Evolutionary conservation across 2,888 invertebrate genomes (phyloP).

Genomic region (Drosophila atroscutellata): DNA sequence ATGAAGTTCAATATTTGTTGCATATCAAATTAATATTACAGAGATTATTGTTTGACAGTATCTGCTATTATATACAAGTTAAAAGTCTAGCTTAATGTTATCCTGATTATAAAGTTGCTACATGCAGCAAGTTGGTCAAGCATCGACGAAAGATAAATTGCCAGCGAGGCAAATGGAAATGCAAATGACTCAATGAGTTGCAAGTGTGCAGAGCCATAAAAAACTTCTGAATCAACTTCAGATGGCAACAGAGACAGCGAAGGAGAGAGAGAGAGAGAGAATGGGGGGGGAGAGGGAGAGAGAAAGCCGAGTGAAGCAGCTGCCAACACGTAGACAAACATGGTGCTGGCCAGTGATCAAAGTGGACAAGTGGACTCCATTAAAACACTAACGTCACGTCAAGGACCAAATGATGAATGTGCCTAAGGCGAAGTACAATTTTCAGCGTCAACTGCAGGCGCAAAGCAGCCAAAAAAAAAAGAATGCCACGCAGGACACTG

Average conservation of each 20-base stretch:
- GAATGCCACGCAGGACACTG: conserved; percentile 8
- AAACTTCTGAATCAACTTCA: conserved; percentile 9
- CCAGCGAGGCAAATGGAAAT: conserved; percentile 56
- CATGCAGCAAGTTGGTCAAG: not conserved
- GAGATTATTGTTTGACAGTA: not conserved
- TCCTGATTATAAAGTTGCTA: not conserved
- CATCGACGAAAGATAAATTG: conserved; percentile 35
- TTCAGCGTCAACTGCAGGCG: conserved; percentile 54
- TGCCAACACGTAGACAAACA: conserved; percentile 68
- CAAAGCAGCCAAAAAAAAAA: conserved; percentile 55
- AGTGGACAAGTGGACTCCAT: conserved; percentile 80
- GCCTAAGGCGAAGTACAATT: conserved; percentile 59
- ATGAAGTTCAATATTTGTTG: not conserved
- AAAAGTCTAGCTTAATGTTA: not conserved
- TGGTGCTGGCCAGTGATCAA: conserved; percentile 63
- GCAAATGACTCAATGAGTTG: conserved; percentile 68
- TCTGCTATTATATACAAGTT: no score
- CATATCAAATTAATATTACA: not conserved
- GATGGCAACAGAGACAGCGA: not conserved
- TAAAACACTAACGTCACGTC: conserved; percentile 81
- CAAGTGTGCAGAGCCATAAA: conserved; percentile 32
- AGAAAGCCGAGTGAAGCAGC: conserved; percentile 18
- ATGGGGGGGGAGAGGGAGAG: not conserved
- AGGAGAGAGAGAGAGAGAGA: not conserved
- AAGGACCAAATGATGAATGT: conserved; percentile 78